Evolutionary conservation across 2,888 invertebrate species (phyloP).

Genomic region (Branchinecta sandiegonensis): DNA sequence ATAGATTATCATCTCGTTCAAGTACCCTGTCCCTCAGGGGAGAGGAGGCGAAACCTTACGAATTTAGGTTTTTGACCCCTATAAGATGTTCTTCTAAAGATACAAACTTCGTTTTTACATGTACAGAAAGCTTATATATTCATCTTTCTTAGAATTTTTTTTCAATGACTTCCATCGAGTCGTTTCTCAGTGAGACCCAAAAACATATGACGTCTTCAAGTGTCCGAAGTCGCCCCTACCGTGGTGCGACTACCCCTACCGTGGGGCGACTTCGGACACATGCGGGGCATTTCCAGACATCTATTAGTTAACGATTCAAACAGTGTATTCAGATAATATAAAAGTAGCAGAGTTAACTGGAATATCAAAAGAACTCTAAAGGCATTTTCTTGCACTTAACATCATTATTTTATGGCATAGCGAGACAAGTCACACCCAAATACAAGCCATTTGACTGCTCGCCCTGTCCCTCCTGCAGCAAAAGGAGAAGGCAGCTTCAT

Average conservation of each 20-base stretch:
- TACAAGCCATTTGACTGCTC: constrained; percentile 5
- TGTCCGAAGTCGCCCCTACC: too few relatives aligned
- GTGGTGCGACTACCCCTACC: too few relatives aligned
- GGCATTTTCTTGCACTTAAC: background rate
- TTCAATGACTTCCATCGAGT: too few relatives aligned
- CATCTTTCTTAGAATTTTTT: background rate
- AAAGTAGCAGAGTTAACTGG: constrained; percentile 11
- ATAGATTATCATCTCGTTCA: too few relatives aligned
- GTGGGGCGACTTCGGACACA: too few relatives aligned
- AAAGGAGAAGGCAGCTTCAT: background rate
- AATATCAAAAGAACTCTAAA: constrained; percentile 6
- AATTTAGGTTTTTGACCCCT: constrained; percentile 14
- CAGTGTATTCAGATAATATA: background rate
- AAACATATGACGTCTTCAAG: too few relatives aligned
- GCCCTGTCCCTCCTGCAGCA: constrained; percentile 14
- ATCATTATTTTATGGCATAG: constrained; percentile 14
- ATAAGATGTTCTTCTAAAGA: background rate
- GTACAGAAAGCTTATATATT: background rate
- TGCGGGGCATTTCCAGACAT: too few relatives aligned
- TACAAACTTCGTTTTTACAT: constrained; percentile 9
- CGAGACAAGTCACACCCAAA: constrained; percentile 8
- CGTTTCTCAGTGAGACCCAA: too few relatives aligned
- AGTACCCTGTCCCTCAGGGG: too few relatives aligned
- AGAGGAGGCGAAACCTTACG: too few relatives aligned
- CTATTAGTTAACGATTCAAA: background rate